A percentile compares a stretch with the other conserved stretches of the same genome.
These are phyloP conservation scores for Dicentrarchus labrax DNA, from an alignment of 2,113 vertebrate genomes.

Conservation along the genomic window DNA sequence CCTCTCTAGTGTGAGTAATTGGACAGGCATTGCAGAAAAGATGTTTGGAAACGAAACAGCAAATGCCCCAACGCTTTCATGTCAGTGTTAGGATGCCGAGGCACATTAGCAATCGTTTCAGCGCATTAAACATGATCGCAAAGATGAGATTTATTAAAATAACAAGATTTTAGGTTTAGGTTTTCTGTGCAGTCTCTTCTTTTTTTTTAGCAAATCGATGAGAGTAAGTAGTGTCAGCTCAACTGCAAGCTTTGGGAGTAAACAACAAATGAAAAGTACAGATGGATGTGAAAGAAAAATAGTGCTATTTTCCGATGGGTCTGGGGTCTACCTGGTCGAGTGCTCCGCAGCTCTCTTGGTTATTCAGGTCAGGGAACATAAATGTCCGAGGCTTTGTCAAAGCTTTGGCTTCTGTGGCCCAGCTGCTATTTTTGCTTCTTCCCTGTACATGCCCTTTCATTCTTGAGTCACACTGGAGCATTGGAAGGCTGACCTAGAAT, in stretches of 20 bases:
- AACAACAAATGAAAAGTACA: constrained; percentile 15
- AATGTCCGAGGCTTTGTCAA: constrained; percentile 78
- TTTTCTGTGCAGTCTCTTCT: background rate
- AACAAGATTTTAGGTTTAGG: constrained; percentile 16
- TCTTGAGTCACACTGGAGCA: constrained; percentile 76
- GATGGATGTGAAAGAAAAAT: constrained; percentile 33
- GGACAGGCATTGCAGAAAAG: constrained; percentile 48
- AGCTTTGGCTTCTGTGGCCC: constrained; percentile 71
- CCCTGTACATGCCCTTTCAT: constrained; percentile 77
- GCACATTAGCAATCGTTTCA: constrained; percentile 52
- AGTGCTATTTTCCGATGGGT: constrained; percentile 17
- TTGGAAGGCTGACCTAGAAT: constrained; percentile 79
- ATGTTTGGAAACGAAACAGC: constrained; percentile 55
- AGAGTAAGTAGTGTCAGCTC: background rate
- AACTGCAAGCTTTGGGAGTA: background rate
- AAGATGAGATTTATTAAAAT: constrained; percentile 39
- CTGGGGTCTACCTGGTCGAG: constrained; percentile 42
- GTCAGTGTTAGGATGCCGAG: constrained; percentile 5
- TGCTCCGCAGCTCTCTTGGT: constrained; percentile 52
- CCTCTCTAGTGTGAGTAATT: constrained; percentile 61
- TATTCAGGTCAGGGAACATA: constrained; percentile 76
- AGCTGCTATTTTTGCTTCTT: constrained; percentile 78
- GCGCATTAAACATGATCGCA: constrained; percentile 61
- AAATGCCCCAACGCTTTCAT: constrained; percentile 36
- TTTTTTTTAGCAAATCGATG: background rate